A percentile compares a stretch with the other conserved stretches of the same genome.
phyloP scores from a whole-genome alignment of 92 coral and sea anemone species.

The Porites lobata region DNA sequence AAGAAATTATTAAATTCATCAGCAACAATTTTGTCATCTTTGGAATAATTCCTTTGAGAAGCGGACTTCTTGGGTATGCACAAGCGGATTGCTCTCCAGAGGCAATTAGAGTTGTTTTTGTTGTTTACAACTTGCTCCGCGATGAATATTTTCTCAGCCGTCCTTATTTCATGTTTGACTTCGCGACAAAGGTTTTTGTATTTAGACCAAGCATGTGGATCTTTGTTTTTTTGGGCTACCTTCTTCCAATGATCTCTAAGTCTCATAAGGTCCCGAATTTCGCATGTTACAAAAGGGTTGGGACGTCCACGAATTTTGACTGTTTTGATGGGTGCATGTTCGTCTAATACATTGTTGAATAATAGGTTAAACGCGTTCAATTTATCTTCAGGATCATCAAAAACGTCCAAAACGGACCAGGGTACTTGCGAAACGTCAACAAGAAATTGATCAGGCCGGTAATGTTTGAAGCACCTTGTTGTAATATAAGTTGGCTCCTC shows the following conservation, averaged over 20 bases:
- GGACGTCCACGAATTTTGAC: constrained; percentile 58
- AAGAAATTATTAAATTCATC: too few relatives aligned
- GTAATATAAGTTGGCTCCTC: constrained; percentile 35
- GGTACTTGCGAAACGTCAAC: constrained; percentile 36
- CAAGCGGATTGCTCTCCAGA: constrained; percentile 62
- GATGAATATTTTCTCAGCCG: constrained; percentile 42
- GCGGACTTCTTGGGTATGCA: constrained; percentile 69
- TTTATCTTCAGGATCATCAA: constrained; percentile 52
- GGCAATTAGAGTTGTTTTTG: too few relatives aligned
- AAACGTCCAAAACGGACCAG: constrained; percentile 52
- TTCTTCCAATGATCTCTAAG: constrained; percentile 55
- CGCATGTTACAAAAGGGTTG: constrained; percentile 48
- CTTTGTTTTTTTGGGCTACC: constrained; percentile 35
- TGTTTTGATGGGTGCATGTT: constrained; percentile 59
- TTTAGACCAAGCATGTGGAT: constrained; percentile 2
- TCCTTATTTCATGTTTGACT: not conserved
- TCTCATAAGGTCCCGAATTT: constrained; percentile 68
- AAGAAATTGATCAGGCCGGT: constrained; percentile 36
- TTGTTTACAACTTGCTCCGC: constrained; percentile 28
- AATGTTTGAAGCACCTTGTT: constrained; percentile 49
- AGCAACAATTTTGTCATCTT: too few relatives aligned
- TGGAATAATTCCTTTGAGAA: too few relatives aligned
- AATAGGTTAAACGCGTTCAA: constrained; percentile 33
- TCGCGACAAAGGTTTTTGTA: too few relatives aligned
- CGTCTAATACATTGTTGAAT: constrained; percentile 37